Base-by-base conservation (phyloP, 2,888 invertebrate species). In the Tenthredo livida region DNA sequence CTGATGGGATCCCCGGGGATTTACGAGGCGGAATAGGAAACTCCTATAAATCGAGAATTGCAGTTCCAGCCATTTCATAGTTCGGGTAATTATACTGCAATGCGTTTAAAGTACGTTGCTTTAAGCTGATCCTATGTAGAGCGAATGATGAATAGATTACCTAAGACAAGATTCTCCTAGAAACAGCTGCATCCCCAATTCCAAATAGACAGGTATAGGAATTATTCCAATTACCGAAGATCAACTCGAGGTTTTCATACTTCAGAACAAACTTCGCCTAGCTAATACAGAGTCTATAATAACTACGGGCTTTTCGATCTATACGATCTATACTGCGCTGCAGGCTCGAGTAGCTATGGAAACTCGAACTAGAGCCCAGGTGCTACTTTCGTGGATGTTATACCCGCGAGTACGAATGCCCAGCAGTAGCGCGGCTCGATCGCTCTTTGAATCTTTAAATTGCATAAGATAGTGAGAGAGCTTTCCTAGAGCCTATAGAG, bases 21-120 rank as follows among this genome's bases (percentile, higher is more conserved):
- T 80, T 80, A 80, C 80, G 80, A 80, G 33, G 40, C 21, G 61
- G 61, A 58, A 80, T 80, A 65, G 58, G 80, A 61, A 80, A 83
- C 25, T 83, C 67, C 29, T 47, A 61, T 80, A 61, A 80, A 67
- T 67, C 65, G 83, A 47, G 47, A 83, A 83, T 67, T n/a, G 65
- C 83, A 70, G 83, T 70, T 67, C 83, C 65, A 47, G 33, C 25
- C 83, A 61, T 80, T 80, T 17, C 61, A 80, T 58, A 78, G 29
- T 78, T 50, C n/a, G 12, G 61, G 58, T 21, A 58, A 80, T 80
- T 80, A 80, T 80, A 80, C 61, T 15, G 50, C n/a, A 37, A 80
- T 80, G 80, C 21, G 80, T 80, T 80, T 58, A 80, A 61, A 61
- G 80, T 61, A n/a, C 77, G 54, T 50, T 25, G 77, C 15, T 50